Evolutionary conservation across 2,888 invertebrate genomes (phyloP), one percentile per base, ranked within the genome.

Genomic region (Meghimatium bilineatum): DNA sequence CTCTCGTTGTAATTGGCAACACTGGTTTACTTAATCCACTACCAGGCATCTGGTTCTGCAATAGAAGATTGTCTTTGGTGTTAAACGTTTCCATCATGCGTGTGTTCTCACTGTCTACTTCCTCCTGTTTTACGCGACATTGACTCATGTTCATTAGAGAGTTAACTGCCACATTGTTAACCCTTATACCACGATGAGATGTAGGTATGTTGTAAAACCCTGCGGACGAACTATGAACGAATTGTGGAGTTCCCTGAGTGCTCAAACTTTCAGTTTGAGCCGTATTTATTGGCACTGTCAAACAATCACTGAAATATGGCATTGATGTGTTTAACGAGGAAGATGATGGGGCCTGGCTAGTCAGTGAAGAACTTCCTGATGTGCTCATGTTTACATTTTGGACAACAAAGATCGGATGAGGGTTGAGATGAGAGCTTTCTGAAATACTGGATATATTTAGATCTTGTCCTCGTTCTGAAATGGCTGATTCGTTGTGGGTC

Each of bases 391-490:
- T 77, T 17, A 38, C 12, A 34, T 60, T 82, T 10, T 69, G 69
- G 0, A 38, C 36, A 23, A 82, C n/a, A 23, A 82, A 76, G 36
- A 56, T 56, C 10, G 34, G 69, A 60, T 36, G 26, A 20, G n/a
- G 12, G 5, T 6, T 34, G 12, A 10, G 20, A 12, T 26, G 34
- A 34, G 76, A 66, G 23, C 29, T 20, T 63, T n/a, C 60, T 8
- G 60, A n/a, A 36, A 32, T 10, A 34, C 29, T 72, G 36, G 38
- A 52, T 14, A 83, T 71, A 34, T 72, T 83, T 0, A 79, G 78
- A 38, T 83, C 79, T 23, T 60, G 72, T 26, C 74, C 78, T 14
- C 79, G 29, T 20, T 63, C 72, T 5, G 60, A 56, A n/a, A 77
- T 66, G 10, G 63, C n/a, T 3, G 82, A 56, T 14, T 69, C 60